Conservation (phyloP, 2,113 vertebrate genomes). For the Romanogobio albipinnatus region DNA sequence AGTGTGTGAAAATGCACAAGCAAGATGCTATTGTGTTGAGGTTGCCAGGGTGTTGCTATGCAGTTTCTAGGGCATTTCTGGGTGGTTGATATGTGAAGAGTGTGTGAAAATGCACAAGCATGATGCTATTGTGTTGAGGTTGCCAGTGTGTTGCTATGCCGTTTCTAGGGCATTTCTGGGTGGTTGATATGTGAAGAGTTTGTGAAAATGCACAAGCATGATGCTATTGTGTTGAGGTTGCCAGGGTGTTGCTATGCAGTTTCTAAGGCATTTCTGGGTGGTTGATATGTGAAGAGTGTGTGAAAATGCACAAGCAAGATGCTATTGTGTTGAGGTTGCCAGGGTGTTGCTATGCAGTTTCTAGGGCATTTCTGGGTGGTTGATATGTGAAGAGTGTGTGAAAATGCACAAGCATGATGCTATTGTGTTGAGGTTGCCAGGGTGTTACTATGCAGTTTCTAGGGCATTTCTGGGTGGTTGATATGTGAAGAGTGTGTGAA, state of each 20-base stretch:
- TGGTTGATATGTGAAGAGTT: not conserved
- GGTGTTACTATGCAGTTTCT: too few relatives aligned
- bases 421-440: not conserved
- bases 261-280: too few relatives aligned
- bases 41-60: not conserved
- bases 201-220: too few relatives aligned
- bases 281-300: not conserved
- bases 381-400: too few relatives aligned
- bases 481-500: too few relatives aligned
- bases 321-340: too few relatives aligned
- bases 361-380: too few relatives aligned
- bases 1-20: not conserved
- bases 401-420: not conserved
- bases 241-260: not conserved
- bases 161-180: too few relatives aligned
- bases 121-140: not conserved
- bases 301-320: too few relatives aligned
- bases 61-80: not conserved
- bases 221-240: not conserved
- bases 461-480: too few relatives aligned
- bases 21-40: not conserved
- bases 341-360: too few relatives aligned
- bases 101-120: not conserved
- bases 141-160: not conserved
- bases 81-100: not conserved